These are phyloP conservation scores for Limenitis camilla DNA, from an alignment of 2,888 invertebrate species.

Conservation along the genomic window DNA sequence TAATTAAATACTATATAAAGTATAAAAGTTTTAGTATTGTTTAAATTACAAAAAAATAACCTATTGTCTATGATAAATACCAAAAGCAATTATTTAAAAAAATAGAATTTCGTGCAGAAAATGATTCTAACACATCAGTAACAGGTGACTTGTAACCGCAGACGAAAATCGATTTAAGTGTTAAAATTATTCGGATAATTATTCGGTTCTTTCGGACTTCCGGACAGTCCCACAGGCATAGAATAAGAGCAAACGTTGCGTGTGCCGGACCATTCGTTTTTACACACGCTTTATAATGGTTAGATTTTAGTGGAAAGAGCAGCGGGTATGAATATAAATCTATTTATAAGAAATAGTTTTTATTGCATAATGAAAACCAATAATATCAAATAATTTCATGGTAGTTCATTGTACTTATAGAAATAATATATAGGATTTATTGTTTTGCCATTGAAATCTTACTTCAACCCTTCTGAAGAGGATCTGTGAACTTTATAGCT, in stretches of 20 bases:
- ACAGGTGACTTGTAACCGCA: constrained; percentile 22
- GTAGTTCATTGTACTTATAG: too few species aligned
- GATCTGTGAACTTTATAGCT: too few species aligned
- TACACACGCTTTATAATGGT: constrained; percentile 16
- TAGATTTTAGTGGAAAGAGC: background rate
- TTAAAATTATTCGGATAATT: constrained; percentile 13
- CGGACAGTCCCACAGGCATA: constrained; percentile 12
- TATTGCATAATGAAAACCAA: too few species aligned
- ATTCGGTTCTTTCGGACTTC: constrained; percentile 12
- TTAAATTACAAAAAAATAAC: too few species aligned
- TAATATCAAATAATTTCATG: too few species aligned
- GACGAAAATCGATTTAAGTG: constrained; percentile 17
- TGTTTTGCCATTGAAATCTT: too few species aligned
- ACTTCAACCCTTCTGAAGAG: too few species aligned
- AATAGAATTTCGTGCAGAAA: constrained; percentile 14
- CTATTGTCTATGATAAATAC: background rate
- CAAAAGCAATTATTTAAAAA: background rate
- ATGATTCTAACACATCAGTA: constrained; percentile 10
- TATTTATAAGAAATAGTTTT: background rate
- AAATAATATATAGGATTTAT: too few species aligned
- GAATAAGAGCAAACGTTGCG: constrained; percentile 19
- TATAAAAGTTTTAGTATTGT: too few species aligned
- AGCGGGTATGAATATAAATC: constrained; percentile 1
- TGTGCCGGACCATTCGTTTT: constrained; percentile 19
- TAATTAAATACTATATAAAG: too few species aligned